Percentiles rank a stretch among this genome's conserved stretches.
These are phyloP conservation scores for Nesoenas mayeri DNA, from an alignment of 2,113 vertebrate species.

Conservation along the genomic window DNA sequence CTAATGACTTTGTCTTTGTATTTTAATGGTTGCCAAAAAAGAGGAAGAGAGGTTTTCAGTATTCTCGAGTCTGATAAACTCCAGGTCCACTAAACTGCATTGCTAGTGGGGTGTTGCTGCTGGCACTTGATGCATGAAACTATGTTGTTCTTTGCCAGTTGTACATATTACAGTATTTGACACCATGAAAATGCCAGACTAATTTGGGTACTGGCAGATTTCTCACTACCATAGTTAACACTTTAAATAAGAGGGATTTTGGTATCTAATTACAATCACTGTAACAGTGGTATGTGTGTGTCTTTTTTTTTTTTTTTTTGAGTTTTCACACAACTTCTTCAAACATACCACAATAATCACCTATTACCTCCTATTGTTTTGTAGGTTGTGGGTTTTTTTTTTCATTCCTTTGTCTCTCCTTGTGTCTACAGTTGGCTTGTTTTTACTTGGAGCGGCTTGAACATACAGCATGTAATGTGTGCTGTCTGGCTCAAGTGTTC, in stretches of 20 bases:
- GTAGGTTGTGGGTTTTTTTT: not conserved
- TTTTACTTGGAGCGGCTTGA: conserved; percentile 22
- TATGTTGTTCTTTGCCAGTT: conserved; percentile 41
- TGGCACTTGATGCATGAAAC: conserved; percentile 24
- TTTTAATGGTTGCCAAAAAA: conserved; percentile 44
- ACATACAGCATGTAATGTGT: conserved; percentile 31
- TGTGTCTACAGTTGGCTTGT: not conserved
- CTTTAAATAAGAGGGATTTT: conserved; percentile 15
- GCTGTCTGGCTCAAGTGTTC: conserved; percentile 20
- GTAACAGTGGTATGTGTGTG: not conserved
- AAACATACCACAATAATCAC: not conserved
- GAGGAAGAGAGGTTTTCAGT: conserved; percentile 42
- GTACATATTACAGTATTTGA: conserved; percentile 48
- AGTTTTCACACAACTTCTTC: not conserved
- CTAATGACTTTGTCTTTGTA: conserved; percentile 44
- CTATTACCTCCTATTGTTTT: not conserved
- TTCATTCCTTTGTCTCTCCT: not conserved
- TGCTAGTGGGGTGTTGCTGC: conserved; percentile 14
- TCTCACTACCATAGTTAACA: not conserved
- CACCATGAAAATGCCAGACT: conserved; percentile 46
- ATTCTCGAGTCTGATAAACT: not conserved
- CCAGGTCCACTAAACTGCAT: not conserved
- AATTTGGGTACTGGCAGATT: conserved; percentile 51
- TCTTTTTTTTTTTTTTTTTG: not conserved
- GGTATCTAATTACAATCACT: not conserved